Evolutionary conservation across 2,797 vertebrate species (phyloP).

Genomic region (Pseudotriccus pelzelni): DNA sequence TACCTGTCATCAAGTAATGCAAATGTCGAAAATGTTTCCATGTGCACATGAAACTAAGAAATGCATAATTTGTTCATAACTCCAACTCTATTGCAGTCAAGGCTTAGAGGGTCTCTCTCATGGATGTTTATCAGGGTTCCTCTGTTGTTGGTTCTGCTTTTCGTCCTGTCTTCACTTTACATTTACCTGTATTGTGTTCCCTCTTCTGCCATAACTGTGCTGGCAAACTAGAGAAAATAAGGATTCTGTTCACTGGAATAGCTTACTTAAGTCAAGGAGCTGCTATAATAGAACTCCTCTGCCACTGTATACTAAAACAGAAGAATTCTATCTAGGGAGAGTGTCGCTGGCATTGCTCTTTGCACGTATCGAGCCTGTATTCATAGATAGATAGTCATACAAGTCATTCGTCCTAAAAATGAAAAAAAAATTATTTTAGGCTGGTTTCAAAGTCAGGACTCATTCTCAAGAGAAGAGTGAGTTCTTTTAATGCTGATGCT

Average conservation of each 20-base stretch:
- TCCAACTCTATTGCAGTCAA: not conserved
- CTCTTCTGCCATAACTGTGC: not conserved
- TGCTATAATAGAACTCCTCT: not conserved
- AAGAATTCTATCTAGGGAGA: not conserved
- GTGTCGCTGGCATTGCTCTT: not conserved
- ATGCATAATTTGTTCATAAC: not conserved
- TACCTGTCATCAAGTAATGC: not conserved
- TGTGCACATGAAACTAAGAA: not conserved
- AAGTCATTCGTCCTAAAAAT: not conserved
- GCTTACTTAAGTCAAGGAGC: not conserved
- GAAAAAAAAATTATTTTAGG: accelerated
- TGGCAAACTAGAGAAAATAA: not conserved
- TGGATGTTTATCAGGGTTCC: not conserved
- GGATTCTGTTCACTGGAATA: not conserved
- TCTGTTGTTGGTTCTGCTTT: not conserved
- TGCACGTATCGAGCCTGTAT: not conserved
- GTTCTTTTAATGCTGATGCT: not conserved
- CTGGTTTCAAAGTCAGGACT: not conserved
- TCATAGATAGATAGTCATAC: accelerated
- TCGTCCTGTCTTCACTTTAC: not conserved
- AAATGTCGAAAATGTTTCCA: not conserved
- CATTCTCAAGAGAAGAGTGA: not conserved
- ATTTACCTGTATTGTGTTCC: not conserved
- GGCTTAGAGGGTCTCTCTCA: not conserved
- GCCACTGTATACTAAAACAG: not conserved